These are phyloP conservation scores for Euura lappo DNA, from an alignment of 1,140 invertebrate genomes.

Conservation along the genomic window DNA sequence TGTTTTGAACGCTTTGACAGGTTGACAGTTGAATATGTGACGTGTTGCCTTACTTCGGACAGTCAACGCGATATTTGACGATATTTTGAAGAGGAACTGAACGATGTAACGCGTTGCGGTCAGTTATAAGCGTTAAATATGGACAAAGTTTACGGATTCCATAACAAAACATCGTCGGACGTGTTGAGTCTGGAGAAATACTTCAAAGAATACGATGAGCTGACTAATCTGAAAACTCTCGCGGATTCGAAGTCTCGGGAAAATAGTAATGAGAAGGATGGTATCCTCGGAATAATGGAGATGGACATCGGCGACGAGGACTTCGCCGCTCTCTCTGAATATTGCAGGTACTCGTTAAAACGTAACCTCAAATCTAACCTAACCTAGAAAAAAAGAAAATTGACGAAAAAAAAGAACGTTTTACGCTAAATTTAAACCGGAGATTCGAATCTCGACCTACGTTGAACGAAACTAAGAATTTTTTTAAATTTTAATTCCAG, in stretches of 20 bases:
- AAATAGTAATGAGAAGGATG: slow-evolving; percentile 1
- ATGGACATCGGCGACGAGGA: slow-evolving; percentile 30
- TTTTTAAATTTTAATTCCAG: too few relatives aligned
- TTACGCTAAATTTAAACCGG: too few relatives aligned
- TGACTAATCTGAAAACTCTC: not conserved
- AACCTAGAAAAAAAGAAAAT: not conserved
- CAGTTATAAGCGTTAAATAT: not conserved
- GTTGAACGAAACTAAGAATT: too few relatives aligned
- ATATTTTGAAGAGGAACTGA: too few relatives aligned
- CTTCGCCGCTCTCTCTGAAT: slow-evolving; percentile 28
- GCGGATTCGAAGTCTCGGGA: not conserved
- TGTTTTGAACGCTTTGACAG: too few relatives aligned
- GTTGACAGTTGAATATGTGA: too few relatives aligned
- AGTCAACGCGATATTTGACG: too few relatives aligned
- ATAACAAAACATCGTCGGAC: slow-evolving; percentile 20
- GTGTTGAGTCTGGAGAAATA: slow-evolving; percentile 30
- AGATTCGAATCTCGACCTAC: too few relatives aligned
- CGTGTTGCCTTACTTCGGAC: too few relatives aligned
- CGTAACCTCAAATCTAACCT: not conserved
- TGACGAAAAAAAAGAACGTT: too few relatives aligned
- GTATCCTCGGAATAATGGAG: slow-evolving; percentile 24
- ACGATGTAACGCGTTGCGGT: too few relatives aligned
- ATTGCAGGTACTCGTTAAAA: slow-evolving; percentile 34
- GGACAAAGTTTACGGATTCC: slow-evolving; percentile 8
- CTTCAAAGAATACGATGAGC: slow-evolving; percentile 26